Percentiles rank a stretch among this genome's conserved stretches.
Evolutionary conservation across 1,140 invertebrate genomes (phyloP).

Genomic region (Sycobia sp.): DNA sequence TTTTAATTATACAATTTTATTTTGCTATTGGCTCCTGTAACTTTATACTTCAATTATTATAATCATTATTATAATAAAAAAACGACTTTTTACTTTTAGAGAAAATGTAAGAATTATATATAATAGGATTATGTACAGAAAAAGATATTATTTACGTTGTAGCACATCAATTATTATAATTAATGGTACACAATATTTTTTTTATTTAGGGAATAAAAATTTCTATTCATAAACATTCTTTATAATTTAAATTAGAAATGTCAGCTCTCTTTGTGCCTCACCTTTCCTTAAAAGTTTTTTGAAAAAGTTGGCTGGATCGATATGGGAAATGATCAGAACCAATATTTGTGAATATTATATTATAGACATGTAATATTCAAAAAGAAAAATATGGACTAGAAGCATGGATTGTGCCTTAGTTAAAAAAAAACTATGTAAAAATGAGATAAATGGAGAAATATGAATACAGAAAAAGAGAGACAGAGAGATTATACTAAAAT

Average conservation of each 20-base stretch:
- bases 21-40: conserved; percentile 58
- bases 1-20: conserved; percentile 38
- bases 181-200: conserved; percentile 40
- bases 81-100: conserved; percentile 48
- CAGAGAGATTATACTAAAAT: neutral
- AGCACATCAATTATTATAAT: conserved; percentile 53
- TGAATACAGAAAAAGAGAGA: conserved; percentile 24
- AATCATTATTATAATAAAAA: conserved; percentile 49
- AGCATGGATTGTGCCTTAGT: conserved; percentile 59
- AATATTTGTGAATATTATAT: conserved; percentile 39
- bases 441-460: conserved; percentile 12
- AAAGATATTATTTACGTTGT: conserved; percentile 57
- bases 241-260: conserved; percentile 7
- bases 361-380: conserved; percentile 54
- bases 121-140: conserved; percentile 61
- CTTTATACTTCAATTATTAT: conserved; percentile 54
- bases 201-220: conserved; percentile 22
- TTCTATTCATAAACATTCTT: conserved; percentile 17
- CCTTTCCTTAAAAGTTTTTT: conserved; percentile 8
- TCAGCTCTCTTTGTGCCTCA: conserved; percentile 19
- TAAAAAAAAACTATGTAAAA: conserved; percentile 39
- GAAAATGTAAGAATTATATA: conserved; percentile 50
- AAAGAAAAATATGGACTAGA: conserved; percentile 49
- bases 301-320: neutral
- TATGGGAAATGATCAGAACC: conserved; percentile 24